Conservation (phyloP, 2,113 vertebrate species). For the Myrmophylax atrothorax region DNA sequence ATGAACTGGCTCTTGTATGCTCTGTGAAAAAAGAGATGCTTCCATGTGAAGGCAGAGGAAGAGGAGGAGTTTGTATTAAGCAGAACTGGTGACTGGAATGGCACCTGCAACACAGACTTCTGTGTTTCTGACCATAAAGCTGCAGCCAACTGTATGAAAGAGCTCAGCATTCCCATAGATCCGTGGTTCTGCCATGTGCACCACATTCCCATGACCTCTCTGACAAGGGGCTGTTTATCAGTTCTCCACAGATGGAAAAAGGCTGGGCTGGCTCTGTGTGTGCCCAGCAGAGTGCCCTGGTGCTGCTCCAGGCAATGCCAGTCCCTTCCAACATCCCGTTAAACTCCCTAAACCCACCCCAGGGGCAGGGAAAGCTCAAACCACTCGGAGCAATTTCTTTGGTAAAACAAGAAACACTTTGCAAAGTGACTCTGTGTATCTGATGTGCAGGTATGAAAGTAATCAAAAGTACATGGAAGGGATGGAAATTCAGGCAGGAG, state of each 20-base stretch:
- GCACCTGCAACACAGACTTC: neutral
- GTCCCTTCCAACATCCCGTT: neutral
- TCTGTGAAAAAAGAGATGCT: neutral
- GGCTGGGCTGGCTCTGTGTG: neutral
- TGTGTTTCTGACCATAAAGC: neutral
- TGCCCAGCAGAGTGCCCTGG: neutral
- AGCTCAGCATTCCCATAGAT: neutral
- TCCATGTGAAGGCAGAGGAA: neutral
- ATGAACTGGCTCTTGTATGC: neutral
- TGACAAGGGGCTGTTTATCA: neutral
- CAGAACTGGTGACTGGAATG: neutral
- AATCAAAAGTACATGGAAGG: neutral
- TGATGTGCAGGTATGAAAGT: neutral
- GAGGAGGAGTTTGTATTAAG: neutral
- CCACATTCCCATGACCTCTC: neutral
- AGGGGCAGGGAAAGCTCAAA: neutral
- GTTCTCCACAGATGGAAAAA: neutral
- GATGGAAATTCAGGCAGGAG: neutral
- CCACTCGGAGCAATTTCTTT: neutral
- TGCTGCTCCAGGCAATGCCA: neutral
- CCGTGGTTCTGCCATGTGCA: neutral
- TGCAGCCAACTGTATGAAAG: neutral
- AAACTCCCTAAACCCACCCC: neutral
- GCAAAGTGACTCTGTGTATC: accelerated
- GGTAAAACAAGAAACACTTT: neutral